Base-by-base conservation (phyloP, 2,888 invertebrate genomes). In the Stramonita haemastoma region DNA sequence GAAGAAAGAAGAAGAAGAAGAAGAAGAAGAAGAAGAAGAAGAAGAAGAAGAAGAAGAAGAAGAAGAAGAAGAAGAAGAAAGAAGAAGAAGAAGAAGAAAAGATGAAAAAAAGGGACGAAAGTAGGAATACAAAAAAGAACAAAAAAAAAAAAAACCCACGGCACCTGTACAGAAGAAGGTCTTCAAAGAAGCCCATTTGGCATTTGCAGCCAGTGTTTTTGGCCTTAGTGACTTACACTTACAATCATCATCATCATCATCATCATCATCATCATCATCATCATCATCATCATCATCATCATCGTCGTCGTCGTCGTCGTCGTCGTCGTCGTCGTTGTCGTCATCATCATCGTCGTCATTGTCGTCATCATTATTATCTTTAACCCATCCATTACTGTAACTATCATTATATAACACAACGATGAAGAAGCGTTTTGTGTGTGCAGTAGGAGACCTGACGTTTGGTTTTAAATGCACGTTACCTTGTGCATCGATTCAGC, bases 351-450 rank as follows among this genome's bases (percentile, higher is more conserved):
- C 34, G 46, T 1, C 86, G 26, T 57, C 56, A 57, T 26, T 36
- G 34, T 84, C 34, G 84, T 88, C 66, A 83, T 57, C 60, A 88
- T 88, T 84, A 66, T 83, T 66, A 83, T 83, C 46, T 66, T n/a
- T n/a, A n/a, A n/a, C n/a, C n/a, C n/a, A n/a, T n/a, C n/a, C n/a
- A n/a, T n/a, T n/a, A n/a, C n/a, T n/a, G n/a, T n/a, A n/a, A n/a
- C n/a, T n/a, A n/a, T n/a, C n/a, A n/a, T n/a, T n/a, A n/a, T n/a
- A n/a, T n/a, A n/a, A n/a, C n/a, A n/a, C n/a, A n/a, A n/a, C n/a
- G n/a, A n/a, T n/a, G n/a, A n/a, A n/a, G n/a, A n/a, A n/a, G n/a
- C n/a, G n/a, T n/a, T n/a, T n/a, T n/a, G n/a, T n/a, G n/a, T n/a
- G n/a, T n/a, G n/a, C n/a, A n/a, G n/a, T n/a, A n/a, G n/a, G n/a